A percentile compares a stretch with the other conserved stretches of the same genome.
phyloP scores from a whole-genome alignment of 2,113 vertebrate species.

The Hiodon alosoides region DNA sequence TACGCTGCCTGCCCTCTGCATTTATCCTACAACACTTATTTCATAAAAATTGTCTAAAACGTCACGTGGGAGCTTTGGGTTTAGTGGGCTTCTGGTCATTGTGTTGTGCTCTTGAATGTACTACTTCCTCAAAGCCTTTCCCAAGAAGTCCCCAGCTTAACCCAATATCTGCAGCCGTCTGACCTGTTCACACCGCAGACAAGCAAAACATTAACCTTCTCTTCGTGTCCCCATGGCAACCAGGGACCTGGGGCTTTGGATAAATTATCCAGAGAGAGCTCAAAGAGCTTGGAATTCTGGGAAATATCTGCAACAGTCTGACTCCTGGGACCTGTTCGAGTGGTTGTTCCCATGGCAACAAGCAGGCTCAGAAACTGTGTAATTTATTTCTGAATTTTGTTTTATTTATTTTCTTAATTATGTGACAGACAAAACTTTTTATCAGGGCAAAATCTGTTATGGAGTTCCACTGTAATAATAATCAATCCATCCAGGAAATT shows the following conservation, averaged over 20 bases:
- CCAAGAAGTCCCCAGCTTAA: background rate
- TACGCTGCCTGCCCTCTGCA: too few relatives aligned
- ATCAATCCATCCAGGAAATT: background rate
- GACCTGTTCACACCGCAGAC: background rate
- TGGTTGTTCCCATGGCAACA: constrained; percentile 40
- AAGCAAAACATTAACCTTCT: background rate
- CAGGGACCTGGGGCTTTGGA: background rate
- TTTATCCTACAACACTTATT: too few relatives aligned
- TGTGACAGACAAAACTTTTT: too few relatives aligned
- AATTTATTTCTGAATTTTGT: constrained; percentile 1
- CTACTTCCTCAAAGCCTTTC: background rate
- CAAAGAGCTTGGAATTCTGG: constrained; percentile 33
- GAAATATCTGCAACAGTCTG: constrained; percentile 28
- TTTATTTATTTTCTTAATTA: background rate
- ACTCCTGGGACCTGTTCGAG: constrained; percentile 25
- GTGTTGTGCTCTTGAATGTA: background rate
- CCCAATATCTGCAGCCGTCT: background rate
- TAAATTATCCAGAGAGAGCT: background rate
- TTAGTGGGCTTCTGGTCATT: background rate
- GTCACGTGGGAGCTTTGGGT: background rate
- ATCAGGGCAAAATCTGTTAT: too few relatives aligned
- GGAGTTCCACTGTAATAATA: background rate
- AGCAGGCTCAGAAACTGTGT: background rate
- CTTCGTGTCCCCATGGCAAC: constrained; percentile 24
- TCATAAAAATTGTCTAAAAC: too few relatives aligned